Percentiles rank a stretch among this genome's conserved stretches.
Conservation (phyloP, 64 coral and sea anemone genomes). For the Actinia tenebrosa region DNA sequence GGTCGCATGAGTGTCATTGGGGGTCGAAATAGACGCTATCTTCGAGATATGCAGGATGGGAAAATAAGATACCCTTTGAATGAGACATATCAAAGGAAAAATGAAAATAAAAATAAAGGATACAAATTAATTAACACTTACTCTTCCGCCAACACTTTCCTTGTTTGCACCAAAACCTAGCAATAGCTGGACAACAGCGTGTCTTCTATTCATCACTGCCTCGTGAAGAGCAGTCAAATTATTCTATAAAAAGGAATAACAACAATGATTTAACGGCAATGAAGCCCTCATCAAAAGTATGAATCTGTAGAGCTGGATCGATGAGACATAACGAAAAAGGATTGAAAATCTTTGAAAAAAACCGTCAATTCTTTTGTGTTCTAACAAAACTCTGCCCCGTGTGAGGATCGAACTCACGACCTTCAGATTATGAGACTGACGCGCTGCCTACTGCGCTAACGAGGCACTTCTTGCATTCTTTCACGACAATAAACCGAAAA, state of each 20-base stretch:
- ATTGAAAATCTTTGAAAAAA: too few relatives aligned
- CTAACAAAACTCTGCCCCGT: slow-evolving; percentile 33
- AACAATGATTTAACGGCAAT: too few relatives aligned
- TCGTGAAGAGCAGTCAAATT: slow-evolving; percentile 78
- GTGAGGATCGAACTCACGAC: slow-evolving; percentile 67
- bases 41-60: too few relatives aligned
- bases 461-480: not conserved
- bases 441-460: slow-evolving; percentile 81
- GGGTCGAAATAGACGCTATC: too few relatives aligned
- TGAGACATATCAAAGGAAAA: not conserved
- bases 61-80: too few relatives aligned
- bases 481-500: too few relatives aligned
- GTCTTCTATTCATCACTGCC: slow-evolving; percentile 60
- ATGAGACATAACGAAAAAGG: too few relatives aligned
- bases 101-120: not conserved
- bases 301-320: too few relatives aligned
- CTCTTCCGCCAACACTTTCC: slow-evolving; percentile 66
- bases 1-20: too few relatives aligned
- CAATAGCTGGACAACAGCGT: slow-evolving; percentile 63
- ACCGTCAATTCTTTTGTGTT: too few relatives aligned
- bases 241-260: slow-evolving; percentile 30
- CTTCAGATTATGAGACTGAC: slow-evolving; percentile 80
- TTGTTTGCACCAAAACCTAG: slow-evolving; percentile 81
- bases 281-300: too few relatives aligned
- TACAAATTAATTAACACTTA: not conserved